Percentiles rank a stretch among this genome's conserved stretches.
These are phyloP conservation scores for Phaetusa simplex DNA, from an alignment of 2,113 vertebrate species.

Conservation along the genomic window DNA sequence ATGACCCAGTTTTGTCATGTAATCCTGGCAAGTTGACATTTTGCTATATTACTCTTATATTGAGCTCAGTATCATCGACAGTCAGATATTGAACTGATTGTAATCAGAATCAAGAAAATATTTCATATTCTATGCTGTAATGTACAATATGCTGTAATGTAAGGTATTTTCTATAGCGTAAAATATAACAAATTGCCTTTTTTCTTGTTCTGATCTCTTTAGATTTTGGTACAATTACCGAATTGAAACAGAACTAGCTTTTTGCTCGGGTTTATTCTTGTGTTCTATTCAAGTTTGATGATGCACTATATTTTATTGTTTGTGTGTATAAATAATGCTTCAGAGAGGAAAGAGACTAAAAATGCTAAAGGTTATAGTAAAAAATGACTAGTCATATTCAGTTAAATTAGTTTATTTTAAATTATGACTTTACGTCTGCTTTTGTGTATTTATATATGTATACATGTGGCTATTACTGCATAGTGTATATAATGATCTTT, in stretches of 20 bases:
- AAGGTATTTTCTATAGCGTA: not conserved
- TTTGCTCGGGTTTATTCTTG: not conserved
- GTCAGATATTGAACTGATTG: slow-evolving; percentile 31
- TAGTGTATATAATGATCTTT: not conserved
- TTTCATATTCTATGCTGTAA: slow-evolving; percentile 1
- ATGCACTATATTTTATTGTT: not conserved
- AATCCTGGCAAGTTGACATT: slow-evolving; percentile 49
- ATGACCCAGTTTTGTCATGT: slow-evolving; percentile 27
- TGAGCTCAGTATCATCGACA: not conserved
- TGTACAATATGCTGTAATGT: not conserved
- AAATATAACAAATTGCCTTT: not conserved
- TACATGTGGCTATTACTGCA: not conserved
- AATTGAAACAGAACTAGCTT: not conserved
- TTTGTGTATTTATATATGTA: not conserved
- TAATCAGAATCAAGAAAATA: slow-evolving; percentile 40
- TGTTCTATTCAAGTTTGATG: not conserved
- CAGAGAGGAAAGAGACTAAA: not conserved
- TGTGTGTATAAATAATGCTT: not conserved
- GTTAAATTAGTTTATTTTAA: not conserved
- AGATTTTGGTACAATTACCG: not conserved
- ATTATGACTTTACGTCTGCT: not conserved
- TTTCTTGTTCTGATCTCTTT: not conserved
- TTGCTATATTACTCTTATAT: slow-evolving; percentile 29
- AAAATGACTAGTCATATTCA: not conserved
- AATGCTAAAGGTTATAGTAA: not conserved